Evolutionary conservation across 2,888 invertebrate species (phyloP), one percentile per base, ranked within the genome.

Genomic region (Busseola fusca): DNA sequence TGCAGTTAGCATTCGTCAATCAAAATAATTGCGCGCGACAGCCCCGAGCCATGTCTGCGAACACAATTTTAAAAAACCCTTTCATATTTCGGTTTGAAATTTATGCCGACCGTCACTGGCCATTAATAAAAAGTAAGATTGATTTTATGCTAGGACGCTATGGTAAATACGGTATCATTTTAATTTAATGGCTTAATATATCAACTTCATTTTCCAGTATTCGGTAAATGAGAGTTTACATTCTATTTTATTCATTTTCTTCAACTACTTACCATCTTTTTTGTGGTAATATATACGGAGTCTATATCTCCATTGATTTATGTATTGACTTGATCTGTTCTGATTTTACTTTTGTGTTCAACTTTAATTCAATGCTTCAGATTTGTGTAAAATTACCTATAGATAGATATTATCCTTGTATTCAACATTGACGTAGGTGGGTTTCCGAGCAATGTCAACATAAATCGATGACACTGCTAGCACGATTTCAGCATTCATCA

Each of bases 1-100:
- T 83, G 85, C 82, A 84, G 82, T 82, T 75, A 83, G 76, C 69
- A 68, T 74, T 74, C 74, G 76, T 77, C 76, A 83, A 82, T 81
- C 76, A 81, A 71, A 52, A 74, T 74, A 72, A 79, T 74, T 72
- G 69, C 66, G 37, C 52, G 57, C 71, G 71, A 70, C 76, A 75
- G 48, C 48, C 58, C 30, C 40, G 59, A 50, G 64, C 30, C 56
- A 56, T 30, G 68, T 16, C 45, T 45, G 56, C 40, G 27, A 50
- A 74, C 56, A 60, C 12, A 56, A 60, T 79, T 57, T 60, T 57
- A 14, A 18, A 59, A 75, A 58, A n/a, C 57, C 59, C n/a, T 74
- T 72, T 58, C 37, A 56, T 77, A 77, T 72, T 80, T 67, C 25
- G 40, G 18, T 27, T 18, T 45, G 56, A 60, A 62, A 73, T 69